These are phyloP conservation scores for Pegoplata infirma DNA, from an alignment of 2,888 invertebrate species.

Conservation along the genomic window DNA sequence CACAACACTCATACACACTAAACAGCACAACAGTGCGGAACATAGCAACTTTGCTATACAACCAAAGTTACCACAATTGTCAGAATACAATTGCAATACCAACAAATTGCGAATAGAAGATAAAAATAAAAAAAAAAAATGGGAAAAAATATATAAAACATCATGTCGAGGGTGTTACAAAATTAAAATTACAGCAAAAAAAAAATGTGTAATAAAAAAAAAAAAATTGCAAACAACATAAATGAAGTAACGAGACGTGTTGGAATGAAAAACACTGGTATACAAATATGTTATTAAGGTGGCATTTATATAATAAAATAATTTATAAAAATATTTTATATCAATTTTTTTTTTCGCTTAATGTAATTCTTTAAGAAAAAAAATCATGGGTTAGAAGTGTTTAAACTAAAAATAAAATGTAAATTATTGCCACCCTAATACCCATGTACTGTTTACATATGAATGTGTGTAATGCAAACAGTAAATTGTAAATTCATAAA, in stretches of 20 bases:
- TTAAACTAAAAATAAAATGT: no score
- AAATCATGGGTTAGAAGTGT: no score
- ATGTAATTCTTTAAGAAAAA: no score
- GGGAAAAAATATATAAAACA: background rate
- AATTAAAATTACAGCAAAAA: background rate
- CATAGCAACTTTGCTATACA: background rate
- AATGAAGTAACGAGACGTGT: background rate
- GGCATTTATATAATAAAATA: no score
- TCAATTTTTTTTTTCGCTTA: no score
- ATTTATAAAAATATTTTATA: no score
- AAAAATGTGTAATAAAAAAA: background rate
- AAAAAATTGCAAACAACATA: background rate
- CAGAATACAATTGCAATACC: constrained; percentile 32
- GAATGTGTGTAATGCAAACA: background rate
- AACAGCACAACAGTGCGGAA: background rate
- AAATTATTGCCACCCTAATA: no score
- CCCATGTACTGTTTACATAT: background rate
- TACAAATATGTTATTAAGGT: background rate
- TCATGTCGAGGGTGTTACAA: constrained; percentile 36
- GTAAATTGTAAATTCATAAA: constrained; percentile 10
- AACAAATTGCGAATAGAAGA: constrained; percentile 23
- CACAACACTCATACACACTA: background rate
- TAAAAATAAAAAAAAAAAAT: constrained; percentile 2
- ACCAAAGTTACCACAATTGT: constrained; percentile 24
- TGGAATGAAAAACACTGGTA: background rate